phyloP scores from a whole-genome alignment of 2,888 invertebrate genomes.

The Heliconius charithonia region DNA sequence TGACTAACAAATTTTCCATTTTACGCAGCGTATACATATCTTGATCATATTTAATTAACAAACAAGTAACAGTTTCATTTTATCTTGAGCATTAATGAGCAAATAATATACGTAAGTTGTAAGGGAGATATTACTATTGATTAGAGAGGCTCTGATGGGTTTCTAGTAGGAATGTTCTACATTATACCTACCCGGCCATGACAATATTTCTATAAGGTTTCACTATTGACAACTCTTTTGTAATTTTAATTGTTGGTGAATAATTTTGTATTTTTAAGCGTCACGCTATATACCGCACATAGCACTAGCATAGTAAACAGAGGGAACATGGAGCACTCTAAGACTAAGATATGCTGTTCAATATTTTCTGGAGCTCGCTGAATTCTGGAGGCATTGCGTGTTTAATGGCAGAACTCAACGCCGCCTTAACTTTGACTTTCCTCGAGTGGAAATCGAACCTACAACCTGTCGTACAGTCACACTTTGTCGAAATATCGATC shows the following conservation, averaged over 20 bases:
- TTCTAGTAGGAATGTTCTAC: slow-evolving; percentile 7
- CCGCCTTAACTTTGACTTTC: no score
- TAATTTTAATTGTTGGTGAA: background rate
- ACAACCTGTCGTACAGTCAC: no score
- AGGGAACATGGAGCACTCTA: no score
- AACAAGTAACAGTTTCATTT: slow-evolving; percentile 12
- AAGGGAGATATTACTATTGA: slow-evolving; percentile 17
- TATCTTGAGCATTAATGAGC: slow-evolving; percentile 22
- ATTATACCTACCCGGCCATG: background rate
- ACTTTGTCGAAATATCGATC: no score
- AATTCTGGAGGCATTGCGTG: no score
- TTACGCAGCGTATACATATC: background rate
- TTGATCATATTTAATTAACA: slow-evolving; percentile 29
- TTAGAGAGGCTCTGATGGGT: slow-evolving; percentile 20
- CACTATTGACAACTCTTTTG: background rate
- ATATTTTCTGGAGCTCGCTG: no score
- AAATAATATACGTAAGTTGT: slow-evolving; percentile 22
- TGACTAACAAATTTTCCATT: slow-evolving; percentile 27
- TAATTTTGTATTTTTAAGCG: background rate
- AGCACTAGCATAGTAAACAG: no score
- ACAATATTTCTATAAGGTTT: slow-evolving; percentile 6
- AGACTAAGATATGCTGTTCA: no score
- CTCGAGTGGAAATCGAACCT: no score
- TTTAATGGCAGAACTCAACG: no score
- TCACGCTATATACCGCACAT: no score